Base-by-base conservation (phyloP, 2,113 vertebrate species). In the Oophaga pumilio region DNA sequence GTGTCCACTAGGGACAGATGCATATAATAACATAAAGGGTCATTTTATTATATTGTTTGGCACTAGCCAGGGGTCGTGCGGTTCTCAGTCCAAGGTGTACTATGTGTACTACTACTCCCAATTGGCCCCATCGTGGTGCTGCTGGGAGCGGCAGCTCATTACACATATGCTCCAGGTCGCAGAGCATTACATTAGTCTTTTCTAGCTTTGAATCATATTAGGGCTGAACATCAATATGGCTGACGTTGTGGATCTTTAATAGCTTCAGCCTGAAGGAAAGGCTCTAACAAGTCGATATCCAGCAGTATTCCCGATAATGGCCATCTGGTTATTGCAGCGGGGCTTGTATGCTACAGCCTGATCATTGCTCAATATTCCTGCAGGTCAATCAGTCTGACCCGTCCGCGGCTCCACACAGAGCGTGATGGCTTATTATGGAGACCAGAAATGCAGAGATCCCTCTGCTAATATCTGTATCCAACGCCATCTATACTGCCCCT, bases 271-370 rank as follows among this genome's bases (percentile, higher is more conserved):
- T 76, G 49, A 14, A 52, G 74, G 14, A n/a, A 76, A 9, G 33
- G 43, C 43, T 76, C 33, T 12, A 50, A 76, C 33, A 76, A 52
- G 74, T 76, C 74, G 52, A 76, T 76, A 76, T 50, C 74, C 49
- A 76, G 74, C 49, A 52, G 10, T 52, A 52, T 52, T 76, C 74
- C 74, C 1, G 15, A 1, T 76, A 76, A 76, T 76, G 74, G 73
- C 43, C 4, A 33, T n/a, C 49, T 52, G 9, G 69, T 73, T 73
- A 43, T 49, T 33, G 26, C 69, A 43, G 15, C 24, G 6, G 26
- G 15, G 68, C 68, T 33, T 17, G 68, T 15, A 71, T 24, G 24
- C 33, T 24, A 20, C 14, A 73, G 69, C 9, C 43, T 73, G 43
- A 43, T 76, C 43, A 76, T n/a, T 52, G 74, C 49, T 76, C 74